Conservation (phyloP, 2,888 invertebrate species). For the Sminthurides aquaticus region DNA sequence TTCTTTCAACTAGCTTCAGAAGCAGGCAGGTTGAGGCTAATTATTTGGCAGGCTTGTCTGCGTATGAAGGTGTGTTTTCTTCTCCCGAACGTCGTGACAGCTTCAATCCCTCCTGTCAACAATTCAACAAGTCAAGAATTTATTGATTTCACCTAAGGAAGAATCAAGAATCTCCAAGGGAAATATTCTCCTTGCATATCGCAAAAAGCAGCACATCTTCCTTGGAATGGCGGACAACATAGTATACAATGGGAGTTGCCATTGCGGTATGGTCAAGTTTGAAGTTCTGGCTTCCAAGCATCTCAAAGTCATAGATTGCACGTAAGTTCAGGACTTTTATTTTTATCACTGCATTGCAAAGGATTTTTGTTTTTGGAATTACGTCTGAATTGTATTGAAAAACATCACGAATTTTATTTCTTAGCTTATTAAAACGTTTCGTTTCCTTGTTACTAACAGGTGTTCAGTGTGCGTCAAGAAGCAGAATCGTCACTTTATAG, state of each 20-base stretch:
- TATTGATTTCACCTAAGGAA: neutral
- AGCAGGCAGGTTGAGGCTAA: too few relatives aligned
- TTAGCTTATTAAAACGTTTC: too few relatives aligned
- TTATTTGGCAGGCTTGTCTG: too few relatives aligned
- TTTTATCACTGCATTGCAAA: neutral
- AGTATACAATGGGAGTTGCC: slow-evolving; percentile 48
- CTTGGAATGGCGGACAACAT: slow-evolving; percentile 30
- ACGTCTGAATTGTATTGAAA: too few relatives aligned
- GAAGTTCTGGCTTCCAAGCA: slow-evolving; percentile 47
- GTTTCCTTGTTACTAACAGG: slow-evolving; percentile 43
- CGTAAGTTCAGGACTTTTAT: slow-evolving; percentile 46
- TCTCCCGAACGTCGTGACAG: too few relatives aligned
- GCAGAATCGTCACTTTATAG: slow-evolving; percentile 50
- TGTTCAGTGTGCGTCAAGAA: slow-evolving; percentile 52
- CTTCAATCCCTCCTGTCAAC: too few relatives aligned
- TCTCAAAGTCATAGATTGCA: slow-evolving; percentile 48
- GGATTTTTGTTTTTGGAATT: too few relatives aligned
- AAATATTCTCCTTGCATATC: slow-evolving; percentile 4
- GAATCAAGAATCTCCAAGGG: neutral
- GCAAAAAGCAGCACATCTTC: neutral
- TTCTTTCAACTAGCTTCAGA: too few relatives aligned
- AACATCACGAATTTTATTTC: too few relatives aligned
- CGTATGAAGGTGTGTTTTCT: too few relatives aligned
- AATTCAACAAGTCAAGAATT: neutral
- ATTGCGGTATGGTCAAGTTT: slow-evolving; percentile 49